These are phyloP conservation scores for Limanda limanda DNA, from an alignment of 2,113 vertebrate species.

Conservation along the genomic window DNA sequence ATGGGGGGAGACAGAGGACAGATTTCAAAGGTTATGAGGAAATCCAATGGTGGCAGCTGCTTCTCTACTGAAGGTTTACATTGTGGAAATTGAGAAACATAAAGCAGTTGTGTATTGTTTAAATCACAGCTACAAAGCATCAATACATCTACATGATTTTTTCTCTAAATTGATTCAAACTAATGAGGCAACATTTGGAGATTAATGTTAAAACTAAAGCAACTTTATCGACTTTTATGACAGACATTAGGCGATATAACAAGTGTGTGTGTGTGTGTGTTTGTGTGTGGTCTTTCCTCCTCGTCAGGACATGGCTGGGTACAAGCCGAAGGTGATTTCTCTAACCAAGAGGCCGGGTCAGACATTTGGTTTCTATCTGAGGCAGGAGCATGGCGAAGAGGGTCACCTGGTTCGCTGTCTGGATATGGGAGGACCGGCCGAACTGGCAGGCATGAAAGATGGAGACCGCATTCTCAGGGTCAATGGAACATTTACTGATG, in stretches of 20 bases:
- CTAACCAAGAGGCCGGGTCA: conserved; percentile 85
- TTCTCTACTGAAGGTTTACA: background rate
- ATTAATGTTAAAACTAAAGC: background rate
- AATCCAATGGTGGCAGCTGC: background rate
- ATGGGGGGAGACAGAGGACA: background rate
- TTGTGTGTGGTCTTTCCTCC: background rate
- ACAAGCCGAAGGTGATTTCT: conserved; percentile 85
- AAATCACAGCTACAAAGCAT: background rate
- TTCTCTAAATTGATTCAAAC: background rate
- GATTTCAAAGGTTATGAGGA: background rate
- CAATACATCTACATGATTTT: background rate
- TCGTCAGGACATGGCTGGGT: conserved; percentile 83
- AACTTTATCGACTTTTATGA: too few species aligned
- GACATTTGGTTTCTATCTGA: conserved; percentile 91
- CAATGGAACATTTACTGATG: conserved; percentile 89
- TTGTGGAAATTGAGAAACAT: background rate
- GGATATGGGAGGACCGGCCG: conserved; percentile 85
- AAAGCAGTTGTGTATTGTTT: background rate
- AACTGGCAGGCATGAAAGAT: conserved; percentile 90
- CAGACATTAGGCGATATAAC: too few species aligned
- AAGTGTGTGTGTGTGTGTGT: background rate
- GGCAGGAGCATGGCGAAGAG: conserved; percentile 84
- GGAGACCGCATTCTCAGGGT: conserved; percentile 92
- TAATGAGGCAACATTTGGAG: background rate
- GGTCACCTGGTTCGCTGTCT: conserved; percentile 93